phyloP scores from a whole-genome alignment of 2,888 invertebrate genomes.

The Mesoligia furuncula region DNA sequence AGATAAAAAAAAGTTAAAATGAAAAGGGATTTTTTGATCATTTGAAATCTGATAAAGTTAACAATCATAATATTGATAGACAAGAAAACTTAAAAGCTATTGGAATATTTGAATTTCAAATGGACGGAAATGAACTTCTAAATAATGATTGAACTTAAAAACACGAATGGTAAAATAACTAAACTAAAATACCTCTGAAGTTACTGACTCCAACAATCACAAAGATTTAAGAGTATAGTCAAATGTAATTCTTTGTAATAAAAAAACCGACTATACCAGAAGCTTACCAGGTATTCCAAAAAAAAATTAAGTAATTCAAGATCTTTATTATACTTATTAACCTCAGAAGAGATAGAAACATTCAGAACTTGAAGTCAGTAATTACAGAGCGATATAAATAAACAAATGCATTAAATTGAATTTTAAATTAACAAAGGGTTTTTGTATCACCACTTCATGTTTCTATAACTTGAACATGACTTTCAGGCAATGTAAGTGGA shows the following conservation, averaged over 20 bases:
- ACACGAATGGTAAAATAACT: conserved; percentile 81
- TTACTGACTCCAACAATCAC: conserved; percentile 72
- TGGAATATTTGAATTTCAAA: conserved; percentile 66
- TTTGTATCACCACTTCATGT: conserved; percentile 88
- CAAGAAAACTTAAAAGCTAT: neutral
- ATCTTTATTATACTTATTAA: neutral
- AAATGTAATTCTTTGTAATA: conserved; percentile 48
- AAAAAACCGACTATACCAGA: neutral
- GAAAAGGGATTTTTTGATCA: conserved; percentile 72
- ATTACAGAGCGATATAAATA: conserved; percentile 82
- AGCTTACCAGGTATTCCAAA: neutral
- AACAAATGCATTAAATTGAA: conserved; percentile 83
- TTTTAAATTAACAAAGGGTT: conserved; percentile 85
- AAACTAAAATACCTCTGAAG: conserved; percentile 78
- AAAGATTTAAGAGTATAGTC: neutral
- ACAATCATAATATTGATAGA: neutral
- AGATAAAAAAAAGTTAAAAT: conserved; percentile 79
- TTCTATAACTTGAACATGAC: conserved; percentile 83
- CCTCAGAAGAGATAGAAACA: neutral
- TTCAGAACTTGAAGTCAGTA: conserved; percentile 66
- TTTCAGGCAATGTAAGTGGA: conserved; percentile 89
- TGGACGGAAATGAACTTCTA: conserved; percentile 79
- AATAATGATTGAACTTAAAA: conserved; percentile 83
- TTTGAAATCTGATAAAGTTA: conserved; percentile 69
- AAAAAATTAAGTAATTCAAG: neutral